Base-by-base conservation (phyloP, 1,140 invertebrate species). In the Drosophila lacteicornis region DNA sequence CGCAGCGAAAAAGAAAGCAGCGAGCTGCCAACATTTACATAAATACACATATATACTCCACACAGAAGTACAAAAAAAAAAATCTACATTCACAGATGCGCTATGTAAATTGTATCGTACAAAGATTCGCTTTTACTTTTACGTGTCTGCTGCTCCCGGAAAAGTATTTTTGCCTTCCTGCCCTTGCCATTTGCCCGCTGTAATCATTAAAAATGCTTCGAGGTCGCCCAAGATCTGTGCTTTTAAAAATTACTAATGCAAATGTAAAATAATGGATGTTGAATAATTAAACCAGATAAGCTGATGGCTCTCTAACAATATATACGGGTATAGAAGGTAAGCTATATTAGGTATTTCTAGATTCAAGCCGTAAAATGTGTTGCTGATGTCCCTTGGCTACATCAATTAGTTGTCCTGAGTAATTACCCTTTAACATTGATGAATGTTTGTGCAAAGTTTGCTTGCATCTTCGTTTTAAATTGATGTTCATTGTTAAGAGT, bases 61-160 rank as follows among this genome's bases (percentile, higher is more conserved):
- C 43, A 30, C 27, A 45, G 12, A 22, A 22, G 13, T 8, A 15
- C 4, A 3, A 22, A 4, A 55, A 55, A 22, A 55, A 36, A 53
- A 33, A 6, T 17, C 27, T 66, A 75, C 65, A 86, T 66, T 75
- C 76, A 69, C 61, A 70, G 83, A 80, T 74, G 79, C 43, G 70
- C 62, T 73, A 82, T 79, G 79, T 65, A 69, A 69, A 82, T 82
- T 69, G 55, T 46, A 73, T 22, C 63, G 81, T 56, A 82, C 77
- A 83, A 65, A 75, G 77, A 83, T 83, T 88, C 53, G 67, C 76
- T 71, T 75, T 80, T 74, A 62, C 67, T 50, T 65, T 78, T 51
- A 58, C 53, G 38, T 53, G 22, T 66, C 43, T 40, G 33, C 50
- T 42, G 46, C 12, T 73, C n/a, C 56, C 45, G 45, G 25, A 43